phyloP scores from a whole-genome alignment of 2,888 invertebrate species.

The Lingula anatina region DNA sequence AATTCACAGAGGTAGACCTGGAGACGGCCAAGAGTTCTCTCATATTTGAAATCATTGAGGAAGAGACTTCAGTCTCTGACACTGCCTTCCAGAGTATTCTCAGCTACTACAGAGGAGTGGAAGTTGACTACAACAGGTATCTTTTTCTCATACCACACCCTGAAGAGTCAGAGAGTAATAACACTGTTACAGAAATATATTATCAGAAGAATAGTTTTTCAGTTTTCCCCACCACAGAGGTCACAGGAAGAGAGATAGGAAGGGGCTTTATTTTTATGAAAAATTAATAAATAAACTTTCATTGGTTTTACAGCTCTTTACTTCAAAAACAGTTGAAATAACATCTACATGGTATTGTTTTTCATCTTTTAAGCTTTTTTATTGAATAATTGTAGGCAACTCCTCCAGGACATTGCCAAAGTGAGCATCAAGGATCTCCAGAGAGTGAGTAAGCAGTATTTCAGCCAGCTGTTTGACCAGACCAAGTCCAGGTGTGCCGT shows the following conservation, averaged over 20 bases:
- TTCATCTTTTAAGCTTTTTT: no score
- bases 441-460: slow-evolving; percentile 67
- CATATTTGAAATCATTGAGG: slow-evolving; percentile 79
- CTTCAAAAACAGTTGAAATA: no score
- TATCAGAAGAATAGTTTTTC: slow-evolving; percentile 1
- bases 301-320: no score
- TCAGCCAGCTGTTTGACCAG: slow-evolving; percentile 65
- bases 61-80: slow-evolving; percentile 73
- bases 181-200: neutral
- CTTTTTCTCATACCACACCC: no score
- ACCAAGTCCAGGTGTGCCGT: slow-evolving; percentile 63
- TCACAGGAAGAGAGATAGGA: no score
- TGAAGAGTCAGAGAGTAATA: slow-evolving; percentile 7
- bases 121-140: slow-evolving; percentile 66
- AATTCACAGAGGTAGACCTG: slow-evolving; percentile 70
- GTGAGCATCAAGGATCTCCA: slow-evolving; percentile 64
- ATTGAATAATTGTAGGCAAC: no score
- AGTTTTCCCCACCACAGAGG: no score
- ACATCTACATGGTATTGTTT: neutral
- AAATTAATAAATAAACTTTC: no score
- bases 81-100: slow-evolving; percentile 69
- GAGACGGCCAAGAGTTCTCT: slow-evolving; percentile 80
- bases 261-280: no score
- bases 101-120: slow-evolving; percentile 66
- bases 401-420: slow-evolving; percentile 63